These are phyloP conservation scores for Alloscopus bannaensis DNA, from an alignment of 2,888 invertebrate genomes.

Conservation along the genomic window DNA sequence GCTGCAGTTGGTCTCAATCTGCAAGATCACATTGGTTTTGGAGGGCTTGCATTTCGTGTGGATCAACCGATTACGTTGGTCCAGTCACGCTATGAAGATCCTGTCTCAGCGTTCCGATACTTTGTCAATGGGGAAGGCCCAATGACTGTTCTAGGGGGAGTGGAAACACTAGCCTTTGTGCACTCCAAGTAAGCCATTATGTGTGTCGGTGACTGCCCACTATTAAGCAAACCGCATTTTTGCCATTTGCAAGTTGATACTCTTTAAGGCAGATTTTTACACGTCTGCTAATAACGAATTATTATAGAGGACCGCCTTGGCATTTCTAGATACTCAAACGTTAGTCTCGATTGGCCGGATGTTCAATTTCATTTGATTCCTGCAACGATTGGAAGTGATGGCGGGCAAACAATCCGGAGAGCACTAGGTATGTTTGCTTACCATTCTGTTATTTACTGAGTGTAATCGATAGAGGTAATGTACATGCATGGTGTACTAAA, in stretches of 20 bases:
- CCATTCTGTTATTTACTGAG: not conserved
- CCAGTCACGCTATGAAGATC: slow-evolving; percentile 87
- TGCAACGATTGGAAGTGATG: slow-evolving; percentile 68
- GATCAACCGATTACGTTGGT: slow-evolving; percentile 85
- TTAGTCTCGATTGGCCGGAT: slow-evolving; percentile 67
- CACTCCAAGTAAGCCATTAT: slow-evolving; percentile 89
- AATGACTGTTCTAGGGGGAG: slow-evolving; percentile 87
- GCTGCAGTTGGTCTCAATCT: slow-evolving; percentile 66
- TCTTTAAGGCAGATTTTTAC: too few species aligned
- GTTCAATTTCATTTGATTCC: slow-evolving; percentile 69
- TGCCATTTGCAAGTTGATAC: too few species aligned
- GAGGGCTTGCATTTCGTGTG: slow-evolving; percentile 45
- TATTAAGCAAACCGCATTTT: not conserved
- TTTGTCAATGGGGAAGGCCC: slow-evolving; percentile 92
- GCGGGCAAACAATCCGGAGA: slow-evolving; percentile 62
- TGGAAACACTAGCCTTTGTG: slow-evolving; percentile 91
- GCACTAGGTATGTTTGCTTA: slow-evolving; percentile 43
- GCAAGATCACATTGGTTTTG: slow-evolving; percentile 65
- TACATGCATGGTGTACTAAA: not conserved
- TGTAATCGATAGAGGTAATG: not conserved
- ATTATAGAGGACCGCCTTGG: too few species aligned
- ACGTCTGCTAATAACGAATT: too few species aligned
- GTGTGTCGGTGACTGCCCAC: too few species aligned
- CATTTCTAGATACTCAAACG: slow-evolving; percentile 55
- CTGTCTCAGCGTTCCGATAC: slow-evolving; percentile 88